Conservation (phyloP, 2,797 vertebrate genomes). For the Acanthopagrus latus region DNA sequence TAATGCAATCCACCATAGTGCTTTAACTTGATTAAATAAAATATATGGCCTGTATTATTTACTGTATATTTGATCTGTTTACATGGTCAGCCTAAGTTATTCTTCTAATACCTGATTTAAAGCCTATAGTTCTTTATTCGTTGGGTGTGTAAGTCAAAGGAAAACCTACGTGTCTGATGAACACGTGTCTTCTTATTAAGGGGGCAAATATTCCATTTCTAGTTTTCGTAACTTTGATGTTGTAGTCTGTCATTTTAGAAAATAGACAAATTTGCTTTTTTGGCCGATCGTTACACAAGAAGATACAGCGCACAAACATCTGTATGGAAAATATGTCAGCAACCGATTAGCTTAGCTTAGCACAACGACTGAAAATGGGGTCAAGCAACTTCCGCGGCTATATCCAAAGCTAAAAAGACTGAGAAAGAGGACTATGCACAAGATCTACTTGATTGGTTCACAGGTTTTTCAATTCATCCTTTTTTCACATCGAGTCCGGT, state of each 20-base stretch:
- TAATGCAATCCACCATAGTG: not conserved
- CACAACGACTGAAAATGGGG: not conserved
- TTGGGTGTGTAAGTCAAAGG: no score
- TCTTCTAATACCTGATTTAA: no score
- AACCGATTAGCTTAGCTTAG: not conserved
- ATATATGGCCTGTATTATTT: not conserved
- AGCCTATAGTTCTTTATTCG: no score
- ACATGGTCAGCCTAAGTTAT: no score
- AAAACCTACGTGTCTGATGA: no score
- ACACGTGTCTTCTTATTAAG: no score
- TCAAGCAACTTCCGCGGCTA: no score
- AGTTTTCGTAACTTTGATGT: not conserved
- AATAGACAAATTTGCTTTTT: not conserved
- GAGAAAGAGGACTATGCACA: not conserved
- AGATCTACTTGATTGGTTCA: not conserved
- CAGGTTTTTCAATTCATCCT: not conserved
- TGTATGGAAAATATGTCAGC: no score
- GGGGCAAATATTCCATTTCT: not conserved
- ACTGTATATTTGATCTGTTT: not conserved
- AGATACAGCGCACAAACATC: not conserved
- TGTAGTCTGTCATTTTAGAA: not conserved
- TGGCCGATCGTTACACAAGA: not conserved
- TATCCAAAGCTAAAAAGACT: not conserved
- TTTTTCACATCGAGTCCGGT: constrained; percentile 1
- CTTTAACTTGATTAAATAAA: not conserved